Percentiles rank a stretch among this genome's conserved stretches.
Evolutionary conservation across 2,113 vertebrate species (phyloP).

Genomic region (Dicentrarchus labrax): DNA sequence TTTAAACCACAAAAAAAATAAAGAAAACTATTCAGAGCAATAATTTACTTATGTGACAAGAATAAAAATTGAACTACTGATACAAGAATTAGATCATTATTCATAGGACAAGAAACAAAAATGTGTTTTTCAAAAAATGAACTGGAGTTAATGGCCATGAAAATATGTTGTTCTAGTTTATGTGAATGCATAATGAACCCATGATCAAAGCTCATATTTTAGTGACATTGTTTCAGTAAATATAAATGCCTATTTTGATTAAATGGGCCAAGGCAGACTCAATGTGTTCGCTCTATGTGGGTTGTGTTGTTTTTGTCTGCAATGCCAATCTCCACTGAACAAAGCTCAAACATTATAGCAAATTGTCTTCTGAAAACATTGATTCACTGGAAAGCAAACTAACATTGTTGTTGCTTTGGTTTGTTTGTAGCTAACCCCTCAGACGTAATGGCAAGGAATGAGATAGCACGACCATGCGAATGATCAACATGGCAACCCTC

Average conservation of each 20-base stretch:
- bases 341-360: slow-evolving; percentile 10
- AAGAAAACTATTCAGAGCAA: not conserved
- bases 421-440: not conserved
- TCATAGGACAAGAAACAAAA: not conserved
- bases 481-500: not conserved
- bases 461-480: not conserved
- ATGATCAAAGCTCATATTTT: slow-evolving; percentile 44
- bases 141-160: slow-evolving; percentile 19
- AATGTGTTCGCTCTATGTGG: not conserved
- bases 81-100: not conserved
- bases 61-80: not conserved
- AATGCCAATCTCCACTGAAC: slow-evolving; percentile 1
- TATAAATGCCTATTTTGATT: slow-evolving; percentile 7
- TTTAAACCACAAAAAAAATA: not conserved
- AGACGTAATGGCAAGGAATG: not conserved
- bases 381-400: slow-evolving; percentile 13
- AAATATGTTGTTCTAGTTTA: slow-evolving; percentile 22
- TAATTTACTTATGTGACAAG: not conserved
- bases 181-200: slow-evolving; percentile 22
- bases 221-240: slow-evolving; percentile 39
- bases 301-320: slow-evolving; percentile 22
- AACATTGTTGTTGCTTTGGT: not conserved
- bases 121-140: slow-evolving; percentile 25
- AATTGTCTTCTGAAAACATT: slow-evolving; percentile 9
- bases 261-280: slow-evolving; percentile 40